Base-by-base conservation (phyloP, 2,888 invertebrate species). In the Linnaemya vulpina region DNA sequence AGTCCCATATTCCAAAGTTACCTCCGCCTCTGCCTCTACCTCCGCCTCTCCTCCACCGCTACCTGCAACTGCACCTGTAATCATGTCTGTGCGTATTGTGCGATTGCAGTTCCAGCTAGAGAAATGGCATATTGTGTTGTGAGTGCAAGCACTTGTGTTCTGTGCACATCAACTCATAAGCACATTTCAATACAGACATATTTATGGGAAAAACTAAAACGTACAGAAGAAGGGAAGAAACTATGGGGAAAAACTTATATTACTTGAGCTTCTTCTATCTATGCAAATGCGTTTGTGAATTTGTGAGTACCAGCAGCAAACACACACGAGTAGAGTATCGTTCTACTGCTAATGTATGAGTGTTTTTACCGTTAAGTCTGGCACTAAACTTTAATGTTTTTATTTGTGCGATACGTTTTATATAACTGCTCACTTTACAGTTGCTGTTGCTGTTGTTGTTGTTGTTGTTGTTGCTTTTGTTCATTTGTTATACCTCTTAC, bases 361-460 rank as follows among this genome's bases (percentile, higher is more conserved):
- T 38, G 46, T 35, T 40, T 62, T 25, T 9, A 20, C 40, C 17
- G 20, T 40, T 40, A 70, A 43, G 58, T 68, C 67, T 68, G 43
- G 40, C 55, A 68, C 68, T 60, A 68, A 77, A 70, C 40, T 70
- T 51, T 68, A 65, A 65, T 79, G 38, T 67, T 58, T 71, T 40
- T 62, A 62, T 74, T 75, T 75, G 40, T 62, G 62, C 25, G 71
- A 71, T 65, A 70, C 43, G 38, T 68, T 68, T 68, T 62, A 49
- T 46, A 46, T 51, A 74, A 81, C 74, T 70, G 75, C 55, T 81
- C 81, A 55, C 51, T 68, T 75, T 11, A 38, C 38, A 43, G 76
- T 49, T 49, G 67, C 25, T 60, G 58, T 10, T 38, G n/a, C 30
- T 60, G 30, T 22, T 70, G 58, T 62, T 25, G 11, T 38, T 49